Percentiles rank a stretch among this genome's conserved stretches.
Evolutionary conservation across 2,113 vertebrate genomes (phyloP).

Genomic region (Corvus moneduloides): DNA sequence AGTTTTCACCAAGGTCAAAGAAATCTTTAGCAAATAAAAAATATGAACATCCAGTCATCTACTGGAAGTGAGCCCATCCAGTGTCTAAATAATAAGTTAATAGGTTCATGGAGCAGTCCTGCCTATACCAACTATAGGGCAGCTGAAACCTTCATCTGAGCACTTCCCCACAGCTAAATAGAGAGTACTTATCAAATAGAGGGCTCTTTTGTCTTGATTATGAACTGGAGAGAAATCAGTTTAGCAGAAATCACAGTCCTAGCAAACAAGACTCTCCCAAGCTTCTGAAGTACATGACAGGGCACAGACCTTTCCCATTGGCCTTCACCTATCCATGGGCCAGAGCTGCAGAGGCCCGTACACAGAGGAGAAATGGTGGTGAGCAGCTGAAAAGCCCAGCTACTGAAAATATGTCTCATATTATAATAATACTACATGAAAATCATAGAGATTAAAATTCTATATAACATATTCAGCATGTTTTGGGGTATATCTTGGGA

Average conservation of each 20-base stretch:
- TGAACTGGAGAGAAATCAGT: background rate
- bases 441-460: constrained; percentile 30
- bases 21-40: constrained; percentile 70
- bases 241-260: background rate
- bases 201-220: background rate
- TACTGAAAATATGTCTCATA: background rate
- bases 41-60: constrained; percentile 49
- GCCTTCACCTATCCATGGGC: background rate
- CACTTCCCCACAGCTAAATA: background rate
- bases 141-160: background rate
- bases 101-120: background rate
- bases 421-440: constrained; percentile 4
- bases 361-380: background rate
- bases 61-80: constrained; percentile 55
- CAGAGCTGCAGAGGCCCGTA: background rate
- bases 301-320: background rate
- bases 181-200: background rate
- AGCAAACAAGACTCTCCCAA: background rate
- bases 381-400: background rate
- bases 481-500: background rate
- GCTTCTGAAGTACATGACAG: background rate
- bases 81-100: constrained; percentile 57
- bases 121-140: background rate
- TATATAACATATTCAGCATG: background rate
- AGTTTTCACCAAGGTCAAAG: constrained; percentile 69